Conservation (phyloP, 2,113 vertebrate genomes). For the Canis aureus region DNA sequence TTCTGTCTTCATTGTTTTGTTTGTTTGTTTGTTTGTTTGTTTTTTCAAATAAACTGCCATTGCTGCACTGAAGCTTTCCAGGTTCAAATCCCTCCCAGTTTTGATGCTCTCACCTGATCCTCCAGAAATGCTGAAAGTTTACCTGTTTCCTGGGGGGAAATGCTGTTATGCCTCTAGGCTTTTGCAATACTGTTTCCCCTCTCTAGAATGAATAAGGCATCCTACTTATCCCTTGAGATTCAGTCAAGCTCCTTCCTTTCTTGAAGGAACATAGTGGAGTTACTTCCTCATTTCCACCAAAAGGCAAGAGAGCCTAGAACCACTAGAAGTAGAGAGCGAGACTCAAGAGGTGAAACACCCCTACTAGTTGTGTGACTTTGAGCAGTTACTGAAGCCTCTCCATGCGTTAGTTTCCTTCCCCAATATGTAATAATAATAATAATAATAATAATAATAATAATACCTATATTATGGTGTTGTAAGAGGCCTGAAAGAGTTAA, state of each 20-base stretch:
- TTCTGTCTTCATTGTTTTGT: not conserved
- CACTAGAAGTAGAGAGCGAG: not conserved
- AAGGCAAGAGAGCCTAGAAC: not conserved
- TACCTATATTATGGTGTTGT: not conserved
- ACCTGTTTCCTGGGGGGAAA: fast-evolving
- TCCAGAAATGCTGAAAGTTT: not conserved
- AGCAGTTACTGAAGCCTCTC: not conserved
- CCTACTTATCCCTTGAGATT: not conserved
- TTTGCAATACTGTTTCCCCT: not conserved
- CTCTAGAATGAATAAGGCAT: not conserved
- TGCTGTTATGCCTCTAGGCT: not conserved
- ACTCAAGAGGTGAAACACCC: not conserved
- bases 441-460: not conserved
- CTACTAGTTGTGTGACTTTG: not conserved
- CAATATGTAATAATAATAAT: not conserved
- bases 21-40: not conserved
- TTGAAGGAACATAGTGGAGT: not conserved
- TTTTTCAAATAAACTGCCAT: not conserved
- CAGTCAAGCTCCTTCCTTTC: not conserved
- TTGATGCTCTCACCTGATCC: not conserved
- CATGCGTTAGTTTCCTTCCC: not conserved
- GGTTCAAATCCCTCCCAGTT: not conserved
- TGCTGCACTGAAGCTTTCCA: not conserved
- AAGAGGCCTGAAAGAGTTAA: not conserved
- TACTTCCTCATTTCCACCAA: not conserved